These are phyloP conservation scores for Malacosoma neustria DNA, from an alignment of 2,888 invertebrate genomes.

Conservation along the genomic window DNA sequence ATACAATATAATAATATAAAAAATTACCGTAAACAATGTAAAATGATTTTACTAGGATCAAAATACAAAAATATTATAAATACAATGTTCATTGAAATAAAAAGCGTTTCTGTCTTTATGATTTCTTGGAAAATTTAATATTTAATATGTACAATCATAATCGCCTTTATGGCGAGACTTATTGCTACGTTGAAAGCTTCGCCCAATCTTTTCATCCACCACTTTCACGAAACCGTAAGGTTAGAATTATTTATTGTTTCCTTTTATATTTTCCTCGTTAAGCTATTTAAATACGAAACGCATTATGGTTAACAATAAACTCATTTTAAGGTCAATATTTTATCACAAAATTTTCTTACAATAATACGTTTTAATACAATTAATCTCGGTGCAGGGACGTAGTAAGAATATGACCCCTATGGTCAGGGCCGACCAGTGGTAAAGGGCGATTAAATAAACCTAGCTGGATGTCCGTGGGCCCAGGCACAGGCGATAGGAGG, in stretches of 20 bases:
- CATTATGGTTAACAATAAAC: conserved; percentile 22
- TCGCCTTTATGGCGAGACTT: conserved; percentile 59
- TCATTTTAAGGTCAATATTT: background rate
- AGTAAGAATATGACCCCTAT: too few relatives aligned
- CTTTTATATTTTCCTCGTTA: conserved; percentile 45
- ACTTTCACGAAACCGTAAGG: conserved; percentile 48
- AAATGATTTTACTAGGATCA: too few relatives aligned
- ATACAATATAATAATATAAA: too few relatives aligned
- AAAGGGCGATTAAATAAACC: too few relatives aligned
- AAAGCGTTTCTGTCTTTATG: background rate
- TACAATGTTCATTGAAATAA: too few relatives aligned
- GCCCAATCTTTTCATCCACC: conserved; percentile 38
- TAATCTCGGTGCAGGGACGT: too few relatives aligned
- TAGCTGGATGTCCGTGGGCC: too few relatives aligned
- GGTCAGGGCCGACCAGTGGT: too few relatives aligned
- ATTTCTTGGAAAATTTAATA: background rate
- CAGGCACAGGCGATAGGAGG: too few relatives aligned
- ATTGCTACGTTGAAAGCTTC: conserved; percentile 53
- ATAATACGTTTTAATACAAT: too few relatives aligned
- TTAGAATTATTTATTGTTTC: conserved; percentile 57
- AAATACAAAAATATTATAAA: too few relatives aligned
- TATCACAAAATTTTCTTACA: background rate
- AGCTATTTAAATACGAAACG: conserved; percentile 26
- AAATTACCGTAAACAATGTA: too few relatives aligned
- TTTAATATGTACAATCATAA: conserved; percentile 28